These are phyloP conservation scores for Callosobruchus maculatus DNA, from an alignment of 2,888 invertebrate genomes.

Conservation along the genomic window DNA sequence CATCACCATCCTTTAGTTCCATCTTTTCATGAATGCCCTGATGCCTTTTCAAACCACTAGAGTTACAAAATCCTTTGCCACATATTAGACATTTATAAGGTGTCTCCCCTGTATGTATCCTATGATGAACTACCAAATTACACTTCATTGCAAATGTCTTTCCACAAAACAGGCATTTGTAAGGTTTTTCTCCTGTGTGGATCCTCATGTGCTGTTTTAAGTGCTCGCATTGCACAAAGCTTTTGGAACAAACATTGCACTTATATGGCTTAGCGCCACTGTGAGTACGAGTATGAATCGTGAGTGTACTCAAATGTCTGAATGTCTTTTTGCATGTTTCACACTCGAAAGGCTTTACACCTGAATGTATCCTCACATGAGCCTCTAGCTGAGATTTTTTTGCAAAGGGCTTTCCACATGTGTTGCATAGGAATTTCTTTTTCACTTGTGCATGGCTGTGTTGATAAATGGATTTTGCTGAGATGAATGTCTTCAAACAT, in stretches of 20 bases:
- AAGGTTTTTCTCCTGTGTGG: constrained; percentile 21
- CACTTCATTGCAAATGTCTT: constrained; percentile 20
- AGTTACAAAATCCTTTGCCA: background rate
- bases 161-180: constrained; percentile 17
- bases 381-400: constrained; percentile 19
- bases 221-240: constrained; percentile 18
- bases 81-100: constrained; percentile 25
- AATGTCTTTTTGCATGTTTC: constrained; percentile 17
- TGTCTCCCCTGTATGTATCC: constrained; percentile 24
- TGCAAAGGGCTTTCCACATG: constrained; percentile 19
- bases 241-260: constrained; percentile 16
- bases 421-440: constrained; percentile 21
- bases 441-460: constrained; percentile 19
- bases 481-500: constrained; percentile 17
- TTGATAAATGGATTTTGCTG: constrained; percentile 14
- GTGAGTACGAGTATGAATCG: constrained; percentile 19
- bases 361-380: constrained; percentile 19
- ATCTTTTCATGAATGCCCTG: background rate
- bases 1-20: background rate
- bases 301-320: constrained; percentile 15
- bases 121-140: constrained; percentile 18
- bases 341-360: constrained; percentile 18
- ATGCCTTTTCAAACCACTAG: background rate
- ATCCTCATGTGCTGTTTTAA: constrained; percentile 18
- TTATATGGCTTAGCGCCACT: constrained; percentile 17